These are phyloP conservation scores for Silurus lanzhouensis DNA, from an alignment of 2,797 vertebrate genomes.

Conservation along the genomic window DNA sequence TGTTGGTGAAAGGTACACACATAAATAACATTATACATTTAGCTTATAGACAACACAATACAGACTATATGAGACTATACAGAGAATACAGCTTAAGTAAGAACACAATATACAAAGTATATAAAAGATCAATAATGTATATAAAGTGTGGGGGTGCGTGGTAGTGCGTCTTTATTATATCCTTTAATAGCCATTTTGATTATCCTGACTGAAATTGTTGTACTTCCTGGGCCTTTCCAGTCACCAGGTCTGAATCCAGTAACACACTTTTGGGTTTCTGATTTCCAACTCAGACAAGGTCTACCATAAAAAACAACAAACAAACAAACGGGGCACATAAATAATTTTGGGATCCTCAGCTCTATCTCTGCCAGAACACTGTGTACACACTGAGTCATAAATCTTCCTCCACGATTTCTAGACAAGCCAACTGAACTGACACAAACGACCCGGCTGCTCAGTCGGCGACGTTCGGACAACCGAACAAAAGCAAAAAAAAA, in stretches of 20 bases:
- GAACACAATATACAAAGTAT: no score
- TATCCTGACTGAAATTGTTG: neutral
- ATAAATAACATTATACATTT: no score
- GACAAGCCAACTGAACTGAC: constrained; percentile 15
- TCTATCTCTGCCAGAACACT: constrained; percentile 20
- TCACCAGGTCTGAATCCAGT: neutral
- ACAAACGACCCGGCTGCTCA: neutral
- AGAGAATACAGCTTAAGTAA: no score
- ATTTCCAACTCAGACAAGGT: neutral
- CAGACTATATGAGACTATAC: no score
- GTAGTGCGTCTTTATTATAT: no score
- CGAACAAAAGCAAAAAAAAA: neutral
- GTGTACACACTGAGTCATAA: constrained; percentile 17
- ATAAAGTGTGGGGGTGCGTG: no score
- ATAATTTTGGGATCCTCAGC: constrained; percentile 19
- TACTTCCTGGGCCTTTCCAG: neutral
- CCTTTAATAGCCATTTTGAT: neutral
- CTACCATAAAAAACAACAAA: neutral
- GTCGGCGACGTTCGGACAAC: neutral
- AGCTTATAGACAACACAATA: no score
- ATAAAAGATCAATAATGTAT: no score
- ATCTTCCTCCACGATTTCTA: constrained; percentile 16
- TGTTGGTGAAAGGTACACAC: no score
- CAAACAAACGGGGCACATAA: neutral
- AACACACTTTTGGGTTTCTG: neutral